Percentiles rank a stretch among this genome's conserved stretches.
phyloP scores from a whole-genome alignment of 2,888 invertebrate species.

The Synanthedon vespiformis region DNA sequence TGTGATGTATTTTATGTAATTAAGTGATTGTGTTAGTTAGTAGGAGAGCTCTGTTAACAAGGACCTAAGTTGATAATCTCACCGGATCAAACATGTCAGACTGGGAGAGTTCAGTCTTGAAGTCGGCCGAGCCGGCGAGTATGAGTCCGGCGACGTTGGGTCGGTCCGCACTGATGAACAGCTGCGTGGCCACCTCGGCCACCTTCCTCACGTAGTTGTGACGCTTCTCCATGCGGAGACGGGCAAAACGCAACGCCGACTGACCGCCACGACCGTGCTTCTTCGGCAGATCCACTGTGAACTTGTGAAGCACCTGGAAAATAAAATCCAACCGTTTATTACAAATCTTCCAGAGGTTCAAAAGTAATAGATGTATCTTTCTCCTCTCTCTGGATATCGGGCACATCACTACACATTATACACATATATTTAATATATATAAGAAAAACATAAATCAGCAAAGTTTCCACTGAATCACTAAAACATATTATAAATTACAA shows the following conservation, averaged over 20 bases:
- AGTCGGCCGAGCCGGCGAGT: conserved; percentile 98
- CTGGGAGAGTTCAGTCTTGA: conserved; percentile 99
- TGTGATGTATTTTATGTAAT: no score
- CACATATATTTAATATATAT: no score
- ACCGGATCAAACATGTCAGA: conserved; percentile 99
- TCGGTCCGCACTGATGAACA: conserved; percentile 97
- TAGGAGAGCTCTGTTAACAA: no score
- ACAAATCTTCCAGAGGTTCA: no score
- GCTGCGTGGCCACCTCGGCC: conserved; percentile 82
- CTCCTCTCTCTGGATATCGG: no score
- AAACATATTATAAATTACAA: no score
- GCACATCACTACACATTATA: no score
- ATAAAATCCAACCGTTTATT: background rate
- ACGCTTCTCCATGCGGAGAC: conserved; percentile 98
- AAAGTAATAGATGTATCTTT: no score
- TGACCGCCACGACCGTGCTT: conserved; percentile 99
- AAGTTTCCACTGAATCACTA: no score
- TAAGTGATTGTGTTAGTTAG: no score
- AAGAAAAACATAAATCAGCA: no score
- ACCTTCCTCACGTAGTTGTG: conserved; percentile 99
- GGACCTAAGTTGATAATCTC: no score
- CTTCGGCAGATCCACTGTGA: conserved; percentile 98
- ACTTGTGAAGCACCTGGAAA: conserved; percentile 88
- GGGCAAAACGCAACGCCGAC: conserved; percentile 99
- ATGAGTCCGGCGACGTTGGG: conserved; percentile 98